These are phyloP conservation scores for Trachops cirrhosus DNA, from an alignment of 2,797 vertebrate species.

Conservation along the genomic window DNA sequence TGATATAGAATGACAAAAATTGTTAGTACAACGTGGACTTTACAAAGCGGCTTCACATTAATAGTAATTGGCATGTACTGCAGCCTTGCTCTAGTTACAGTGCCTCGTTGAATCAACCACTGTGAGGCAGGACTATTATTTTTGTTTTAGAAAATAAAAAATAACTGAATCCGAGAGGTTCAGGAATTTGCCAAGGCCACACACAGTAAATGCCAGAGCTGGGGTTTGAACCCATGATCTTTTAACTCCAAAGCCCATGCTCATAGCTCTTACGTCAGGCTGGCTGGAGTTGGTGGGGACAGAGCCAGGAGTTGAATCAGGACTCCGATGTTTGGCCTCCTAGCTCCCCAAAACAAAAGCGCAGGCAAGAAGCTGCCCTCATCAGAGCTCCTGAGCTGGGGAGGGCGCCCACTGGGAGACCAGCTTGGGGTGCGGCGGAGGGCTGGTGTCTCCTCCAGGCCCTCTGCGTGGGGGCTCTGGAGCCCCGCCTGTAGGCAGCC, in stretches of 20 bases:
- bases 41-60: rapidly evolving
- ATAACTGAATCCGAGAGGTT: neutral
- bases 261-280: neutral
- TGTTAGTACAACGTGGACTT: neutral
- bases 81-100: rapidly evolving
- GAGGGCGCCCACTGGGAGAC: neutral
- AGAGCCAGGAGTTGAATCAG: neutral
- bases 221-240: neutral
- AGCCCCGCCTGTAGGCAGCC: neutral
- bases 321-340: neutral
- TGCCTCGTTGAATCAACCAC: neutral
- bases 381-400: neutral
- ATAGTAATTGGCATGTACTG: rapidly evolving
- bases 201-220: neutral
- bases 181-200: neutral
- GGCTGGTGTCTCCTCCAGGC: neutral
- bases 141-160: neutral
- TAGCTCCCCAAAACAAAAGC: neutral
- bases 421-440: neutral
- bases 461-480: neutral
- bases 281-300: neutral
- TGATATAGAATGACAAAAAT: neutral
- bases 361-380: neutral
- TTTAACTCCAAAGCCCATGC: neutral
- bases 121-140: neutral